Evolutionary conservation across 2,113 vertebrate genomes (phyloP).

Genomic region (Myotis lucifugus): DNA sequence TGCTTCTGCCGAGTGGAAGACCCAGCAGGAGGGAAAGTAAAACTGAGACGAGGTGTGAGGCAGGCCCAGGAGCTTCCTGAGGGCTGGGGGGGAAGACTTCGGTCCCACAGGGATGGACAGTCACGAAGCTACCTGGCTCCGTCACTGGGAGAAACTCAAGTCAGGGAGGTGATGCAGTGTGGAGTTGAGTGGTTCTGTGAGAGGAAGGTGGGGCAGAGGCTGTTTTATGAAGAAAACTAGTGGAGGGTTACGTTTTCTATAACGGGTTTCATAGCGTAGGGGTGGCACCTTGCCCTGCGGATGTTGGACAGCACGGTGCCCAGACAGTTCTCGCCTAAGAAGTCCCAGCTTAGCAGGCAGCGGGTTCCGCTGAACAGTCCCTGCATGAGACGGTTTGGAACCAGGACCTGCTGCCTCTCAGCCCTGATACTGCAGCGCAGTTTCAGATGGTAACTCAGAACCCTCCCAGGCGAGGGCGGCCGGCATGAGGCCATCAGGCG

Average conservation of each 20-base stretch:
- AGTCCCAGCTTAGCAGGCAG: not conserved
- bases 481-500: rapidly evolving
- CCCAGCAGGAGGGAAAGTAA: not conserved
- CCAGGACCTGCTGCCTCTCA: rapidly evolving
- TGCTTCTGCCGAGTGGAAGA: not conserved
- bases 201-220: not conserved
- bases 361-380: not conserved
- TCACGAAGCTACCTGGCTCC: too few species aligned
- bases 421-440: rapidly evolving
- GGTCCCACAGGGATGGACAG: rapidly evolving
- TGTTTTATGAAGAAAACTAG: not conserved
- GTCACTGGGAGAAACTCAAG: not conserved
- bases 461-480: not conserved
- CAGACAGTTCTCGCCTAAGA: not conserved
- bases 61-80: not conserved
- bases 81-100: not conserved
- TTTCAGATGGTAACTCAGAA: not conserved
- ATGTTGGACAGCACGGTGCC: not conserved
- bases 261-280: not conserved
- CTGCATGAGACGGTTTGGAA: not conserved
- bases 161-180: not conserved
- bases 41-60: not conserved
- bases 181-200: not conserved
- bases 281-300: rapidly evolving
- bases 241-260: not conserved